Conservation (phyloP, 2,797 vertebrate species). For the Caiman crocodilus region DNA sequence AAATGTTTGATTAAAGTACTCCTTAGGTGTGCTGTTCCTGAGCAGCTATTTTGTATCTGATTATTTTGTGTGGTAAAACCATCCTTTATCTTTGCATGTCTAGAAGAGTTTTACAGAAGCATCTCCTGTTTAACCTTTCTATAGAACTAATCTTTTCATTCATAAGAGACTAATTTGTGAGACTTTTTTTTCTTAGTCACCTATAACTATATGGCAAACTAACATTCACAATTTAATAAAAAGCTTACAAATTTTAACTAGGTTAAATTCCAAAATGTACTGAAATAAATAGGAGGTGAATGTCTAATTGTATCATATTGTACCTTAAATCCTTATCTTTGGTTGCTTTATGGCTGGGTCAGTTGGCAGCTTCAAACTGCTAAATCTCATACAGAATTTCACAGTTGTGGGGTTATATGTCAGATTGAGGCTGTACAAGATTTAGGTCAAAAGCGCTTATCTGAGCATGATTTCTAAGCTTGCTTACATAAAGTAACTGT, state of each 20-base stretch:
- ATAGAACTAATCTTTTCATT: constrained; percentile 78
- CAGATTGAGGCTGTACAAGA: constrained; percentile 83
- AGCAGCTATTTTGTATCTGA: constrained; percentile 85
- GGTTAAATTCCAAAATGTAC: constrained; percentile 76
- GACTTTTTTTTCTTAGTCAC: constrained; percentile 66
- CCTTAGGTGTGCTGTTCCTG: constrained; percentile 84
- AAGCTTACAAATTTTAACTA: constrained; percentile 77
- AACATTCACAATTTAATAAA: constrained; percentile 79
- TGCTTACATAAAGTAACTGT: constrained; percentile 85
- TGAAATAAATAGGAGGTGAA: constrained; percentile 82
- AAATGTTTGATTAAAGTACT: constrained; percentile 87
- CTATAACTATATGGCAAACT: constrained; percentile 70
- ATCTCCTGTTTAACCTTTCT: constrained; percentile 79
- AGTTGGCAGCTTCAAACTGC: constrained; percentile 83
- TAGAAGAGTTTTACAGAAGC: constrained; percentile 82
- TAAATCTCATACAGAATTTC: constrained; percentile 85
- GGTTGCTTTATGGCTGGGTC: constrained; percentile 82
- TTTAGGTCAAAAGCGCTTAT: constrained; percentile 88
- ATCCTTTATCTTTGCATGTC: constrained; percentile 83
- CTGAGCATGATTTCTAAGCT: constrained; percentile 85
- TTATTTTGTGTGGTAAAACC: constrained; percentile 84
- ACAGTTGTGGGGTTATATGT: constrained; percentile 84
- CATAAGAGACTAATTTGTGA: constrained; percentile 80
- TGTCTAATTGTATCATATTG: constrained; percentile 87
- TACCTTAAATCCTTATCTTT: constrained; percentile 84